These are phyloP conservation scores for Monomorium pharaonis DNA, from an alignment of 1,140 invertebrate species.

Conservation along the genomic window DNA sequence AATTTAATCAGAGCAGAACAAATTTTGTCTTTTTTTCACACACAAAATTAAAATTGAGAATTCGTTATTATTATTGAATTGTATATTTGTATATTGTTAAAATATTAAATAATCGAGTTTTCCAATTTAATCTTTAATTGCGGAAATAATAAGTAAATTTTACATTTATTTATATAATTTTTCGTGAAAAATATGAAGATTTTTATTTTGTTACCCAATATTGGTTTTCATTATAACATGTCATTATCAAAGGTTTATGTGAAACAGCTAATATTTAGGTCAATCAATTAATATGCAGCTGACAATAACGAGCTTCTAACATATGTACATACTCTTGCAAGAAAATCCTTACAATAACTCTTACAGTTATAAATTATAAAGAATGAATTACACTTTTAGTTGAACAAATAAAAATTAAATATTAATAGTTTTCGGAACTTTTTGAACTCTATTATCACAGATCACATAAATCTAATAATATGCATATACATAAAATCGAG, in stretches of 20 bases:
- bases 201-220: slow-evolving; percentile 41
- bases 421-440: neutral
- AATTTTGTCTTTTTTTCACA: neutral
- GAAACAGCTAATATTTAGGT: slow-evolving; percentile 51
- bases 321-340: slow-evolving; percentile 14
- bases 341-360: slow-evolving; percentile 13
- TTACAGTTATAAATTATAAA: slow-evolving; percentile 3
- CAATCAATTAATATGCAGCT: slow-evolving; percentile 6
- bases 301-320: slow-evolving; percentile 19
- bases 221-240: slow-evolving; percentile 50
- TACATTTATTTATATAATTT: neutral
- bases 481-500: slow-evolving; percentile 45
- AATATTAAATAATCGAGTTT: neutral
- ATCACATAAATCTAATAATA: slow-evolving; percentile 69
- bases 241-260: slow-evolving; percentile 72
- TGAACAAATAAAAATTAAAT: slow-evolving; percentile 5
- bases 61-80: slow-evolving; percentile 16
- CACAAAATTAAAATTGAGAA: neutral
- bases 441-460: neutral
- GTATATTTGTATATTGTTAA: neutral
- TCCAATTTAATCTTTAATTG: neutral
- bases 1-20: neutral
- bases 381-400: neutral
- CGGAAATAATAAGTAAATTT: neutral
- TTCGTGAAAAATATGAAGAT: neutral